phyloP scores from a whole-genome alignment of 2,113 vertebrate species.

The Epinephelus lanceolatus region DNA sequence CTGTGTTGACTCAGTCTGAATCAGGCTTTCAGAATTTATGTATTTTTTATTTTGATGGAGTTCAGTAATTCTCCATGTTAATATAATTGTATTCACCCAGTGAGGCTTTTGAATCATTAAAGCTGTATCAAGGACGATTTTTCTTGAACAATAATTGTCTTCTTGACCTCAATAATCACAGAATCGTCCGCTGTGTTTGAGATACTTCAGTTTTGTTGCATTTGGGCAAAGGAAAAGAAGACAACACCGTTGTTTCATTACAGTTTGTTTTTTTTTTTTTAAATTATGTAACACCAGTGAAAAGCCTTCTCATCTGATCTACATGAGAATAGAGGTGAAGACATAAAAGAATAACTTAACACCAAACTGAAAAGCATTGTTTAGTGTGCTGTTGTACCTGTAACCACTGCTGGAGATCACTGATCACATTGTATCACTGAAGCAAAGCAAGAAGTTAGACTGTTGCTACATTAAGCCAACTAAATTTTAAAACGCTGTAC shows the following conservation, averaged over 20 bases:
- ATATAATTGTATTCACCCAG: not conserved
- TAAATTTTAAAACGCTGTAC: too few species aligned
- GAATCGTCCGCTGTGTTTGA: not conserved
- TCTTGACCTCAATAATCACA: not conserved
- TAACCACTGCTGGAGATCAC: not conserved
- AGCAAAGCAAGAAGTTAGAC: too few species aligned
- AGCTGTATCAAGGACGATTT: not conserved
- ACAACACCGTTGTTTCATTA: not conserved
- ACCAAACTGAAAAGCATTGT: too few species aligned
- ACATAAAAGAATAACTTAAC: not conserved
- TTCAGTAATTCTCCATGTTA: not conserved
- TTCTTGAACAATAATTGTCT: not conserved
- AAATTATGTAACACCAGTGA: not conserved
- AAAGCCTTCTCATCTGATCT: not conserved
- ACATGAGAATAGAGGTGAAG: not conserved
- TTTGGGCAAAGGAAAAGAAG: not conserved
- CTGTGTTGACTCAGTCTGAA: not conserved
- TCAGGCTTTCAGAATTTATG: not conserved
- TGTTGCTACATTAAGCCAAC: too few species aligned
- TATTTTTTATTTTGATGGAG: not conserved
- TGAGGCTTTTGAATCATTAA: not conserved
- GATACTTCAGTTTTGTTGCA: not conserved
- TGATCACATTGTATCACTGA: not conserved
- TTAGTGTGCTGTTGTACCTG: not conserved
- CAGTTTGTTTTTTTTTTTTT: too few species aligned